phyloP scores from a whole-genome alignment of 2,113 vertebrate genomes.

The Fregata magnificens region DNA sequence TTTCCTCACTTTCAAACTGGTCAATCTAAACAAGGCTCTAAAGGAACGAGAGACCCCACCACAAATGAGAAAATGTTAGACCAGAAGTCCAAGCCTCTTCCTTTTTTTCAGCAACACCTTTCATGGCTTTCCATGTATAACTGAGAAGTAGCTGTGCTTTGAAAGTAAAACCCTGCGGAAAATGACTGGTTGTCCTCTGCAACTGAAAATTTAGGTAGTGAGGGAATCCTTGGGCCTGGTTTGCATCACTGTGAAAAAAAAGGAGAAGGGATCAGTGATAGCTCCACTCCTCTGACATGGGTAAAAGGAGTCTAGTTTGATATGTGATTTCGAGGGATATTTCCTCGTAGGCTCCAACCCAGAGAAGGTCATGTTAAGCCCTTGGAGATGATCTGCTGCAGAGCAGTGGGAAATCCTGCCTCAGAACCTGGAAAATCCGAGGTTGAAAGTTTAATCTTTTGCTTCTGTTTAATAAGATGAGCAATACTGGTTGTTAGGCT shows the following conservation, averaged over 20 bases:
- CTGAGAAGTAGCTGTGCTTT: background rate
- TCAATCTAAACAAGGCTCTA: background rate
- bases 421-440: background rate
- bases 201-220: background rate
- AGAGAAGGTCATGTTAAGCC: slow-evolving; percentile 33
- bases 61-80: background rate
- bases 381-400: slow-evolving; percentile 42
- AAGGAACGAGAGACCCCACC: background rate
- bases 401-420: background rate
- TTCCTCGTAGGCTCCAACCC: slow-evolving; percentile 7
- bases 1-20: background rate
- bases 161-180: background rate
- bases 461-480: background rate
- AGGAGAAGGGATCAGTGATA: background rate
- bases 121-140: background rate
- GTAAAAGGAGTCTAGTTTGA: background rate
- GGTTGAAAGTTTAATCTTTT: background rate
- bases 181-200: background rate
- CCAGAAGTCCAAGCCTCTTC: background rate
- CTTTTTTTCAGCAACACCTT: background rate
- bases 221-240: slow-evolving; percentile 24
- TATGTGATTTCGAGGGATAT: slow-evolving; percentile 31
- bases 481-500: background rate
- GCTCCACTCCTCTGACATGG: background rate
- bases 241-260: slow-evolving; percentile 19